Evolutionary conservation across 2,797 vertebrate genomes (phyloP), one percentile per base, ranked within the genome.

Genomic region (Erpetoichthys calabaricus): DNA sequence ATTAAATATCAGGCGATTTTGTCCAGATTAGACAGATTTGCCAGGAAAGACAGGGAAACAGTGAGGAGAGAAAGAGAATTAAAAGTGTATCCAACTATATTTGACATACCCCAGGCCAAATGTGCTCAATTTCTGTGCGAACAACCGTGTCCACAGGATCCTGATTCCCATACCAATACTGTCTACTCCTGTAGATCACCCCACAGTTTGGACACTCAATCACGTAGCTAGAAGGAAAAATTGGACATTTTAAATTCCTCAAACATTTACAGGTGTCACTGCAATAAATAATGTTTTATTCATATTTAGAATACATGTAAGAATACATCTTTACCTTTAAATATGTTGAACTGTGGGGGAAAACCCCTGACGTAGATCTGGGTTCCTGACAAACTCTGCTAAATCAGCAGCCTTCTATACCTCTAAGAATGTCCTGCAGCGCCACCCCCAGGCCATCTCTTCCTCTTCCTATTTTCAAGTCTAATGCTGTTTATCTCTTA

Each of bases 151-250:
- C 94, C 69, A 98, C 96, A 43, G 96, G 96, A 70, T 99, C 95
- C 68, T 97, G 93, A 80, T 98, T 99, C 57, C 96, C 94, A 71
- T 94, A 98, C 95, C 94, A 98, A 76, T 94, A 99, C 72, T 99
- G 95, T 9, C 96, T 86, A 74, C 96, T 98, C 59, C 94, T 80
- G 68, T 97, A 98, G 73, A 99, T 94, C 68, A 98, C 95, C 0
- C 86, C 89, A 1, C 96, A 99, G 76, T 91, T 91, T 45, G 94
- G 91, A 65, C 96, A 99, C 67, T 99, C 95, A 0, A 99, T 97
- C 61, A 99, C 96, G 0, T 98, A 99, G 44, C 96, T 99, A 70
- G 25, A 65, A 55, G 51, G 25, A 25, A 25, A 25, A 25, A 25
- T 25, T 25, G 25, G 25, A 45, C 3, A 5, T n/a, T 42, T 51